Conservation (phyloP, 1,140 invertebrate species). For the Goniozus legneri region DNA sequence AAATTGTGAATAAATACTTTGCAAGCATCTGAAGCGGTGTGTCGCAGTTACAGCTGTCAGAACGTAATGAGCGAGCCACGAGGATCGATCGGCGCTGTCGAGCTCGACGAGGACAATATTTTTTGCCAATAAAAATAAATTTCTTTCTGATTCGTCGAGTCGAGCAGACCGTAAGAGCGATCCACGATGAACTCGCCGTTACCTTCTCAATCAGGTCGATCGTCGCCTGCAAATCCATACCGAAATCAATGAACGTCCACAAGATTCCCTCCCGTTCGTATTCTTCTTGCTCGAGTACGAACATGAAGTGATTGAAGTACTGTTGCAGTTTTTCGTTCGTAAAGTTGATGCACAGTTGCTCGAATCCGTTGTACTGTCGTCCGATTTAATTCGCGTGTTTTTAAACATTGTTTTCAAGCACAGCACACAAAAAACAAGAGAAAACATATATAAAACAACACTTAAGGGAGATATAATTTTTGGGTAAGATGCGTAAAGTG, state of each 20-base stretch:
- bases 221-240: conserved; percentile 87
- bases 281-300: conserved; percentile 93
- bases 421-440: conserved; percentile 24
- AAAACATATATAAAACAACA: conserved; percentile 8
- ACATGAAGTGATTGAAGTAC: conserved; percentile 97
- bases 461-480: not conserved
- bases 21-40: no score
- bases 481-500: no score
- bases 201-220: conserved; percentile 95
- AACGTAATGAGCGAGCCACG: no score
- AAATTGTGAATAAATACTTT: no score
- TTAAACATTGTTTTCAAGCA: no score
- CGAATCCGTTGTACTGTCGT: conserved; percentile 85
- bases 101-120: no score
- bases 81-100: no score
- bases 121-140: no score
- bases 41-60: no score
- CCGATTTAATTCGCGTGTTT: no score
- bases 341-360: conserved; percentile 97
- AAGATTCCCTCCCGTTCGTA: conserved; percentile 87
- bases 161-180: no score
- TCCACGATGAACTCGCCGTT: conserved; percentile 28
- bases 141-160: no score
- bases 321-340: conserved; percentile 95
- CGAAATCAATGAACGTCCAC: conserved; percentile 94